Percentiles rank a stretch among this genome's conserved stretches.
These are phyloP conservation scores for Gastrophysa polygoni DNA, from an alignment of 2,888 invertebrate species.

Conservation along the genomic window DNA sequence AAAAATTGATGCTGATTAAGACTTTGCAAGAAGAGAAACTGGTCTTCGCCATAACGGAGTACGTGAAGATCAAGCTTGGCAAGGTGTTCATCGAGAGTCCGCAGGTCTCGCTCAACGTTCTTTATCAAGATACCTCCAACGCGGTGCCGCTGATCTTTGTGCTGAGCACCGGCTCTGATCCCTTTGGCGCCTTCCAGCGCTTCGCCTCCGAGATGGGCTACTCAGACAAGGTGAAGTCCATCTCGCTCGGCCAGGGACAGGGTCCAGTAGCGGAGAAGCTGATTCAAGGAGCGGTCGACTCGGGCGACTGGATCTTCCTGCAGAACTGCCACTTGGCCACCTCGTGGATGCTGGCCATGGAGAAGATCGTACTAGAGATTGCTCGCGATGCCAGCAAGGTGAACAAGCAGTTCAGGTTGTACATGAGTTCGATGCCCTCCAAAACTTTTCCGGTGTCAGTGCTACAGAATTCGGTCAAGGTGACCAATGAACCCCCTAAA, in stretches of 20 bases:
- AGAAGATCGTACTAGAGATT: constrained; percentile 76
- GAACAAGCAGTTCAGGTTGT: constrained; percentile 79
- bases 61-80: constrained; percentile 78
- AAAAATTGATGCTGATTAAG: constrained; percentile 82
- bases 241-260: constrained; percentile 91
- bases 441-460: constrained; percentile 87
- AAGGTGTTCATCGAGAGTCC: constrained; percentile 83
- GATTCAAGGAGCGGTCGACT: constrained; percentile 71
- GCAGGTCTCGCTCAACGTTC: constrained; percentile 69
- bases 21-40: constrained; percentile 80
- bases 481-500: constrained; percentile 94
- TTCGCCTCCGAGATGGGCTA: constrained; percentile 80
- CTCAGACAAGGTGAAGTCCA: constrained; percentile 72
- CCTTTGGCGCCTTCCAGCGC: constrained; percentile 80
- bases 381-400: constrained; percentile 69
- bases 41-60: constrained; percentile 80
- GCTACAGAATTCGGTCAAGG: constrained; percentile 90
- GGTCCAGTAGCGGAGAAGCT: constrained; percentile 85
- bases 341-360: constrained; percentile 89
- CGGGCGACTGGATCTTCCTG: constrained; percentile 89
- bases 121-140: constrained; percentile 74
- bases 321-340: constrained; percentile 94
- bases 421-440: constrained; percentile 89
- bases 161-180: constrained; percentile 87
- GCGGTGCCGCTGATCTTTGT: constrained; percentile 84